Percentiles rank a stretch among this genome's conserved stretches.
Evolutionary conservation across 2,797 vertebrate species (phyloP).

Genomic region (Aythya fuligula): DNA sequence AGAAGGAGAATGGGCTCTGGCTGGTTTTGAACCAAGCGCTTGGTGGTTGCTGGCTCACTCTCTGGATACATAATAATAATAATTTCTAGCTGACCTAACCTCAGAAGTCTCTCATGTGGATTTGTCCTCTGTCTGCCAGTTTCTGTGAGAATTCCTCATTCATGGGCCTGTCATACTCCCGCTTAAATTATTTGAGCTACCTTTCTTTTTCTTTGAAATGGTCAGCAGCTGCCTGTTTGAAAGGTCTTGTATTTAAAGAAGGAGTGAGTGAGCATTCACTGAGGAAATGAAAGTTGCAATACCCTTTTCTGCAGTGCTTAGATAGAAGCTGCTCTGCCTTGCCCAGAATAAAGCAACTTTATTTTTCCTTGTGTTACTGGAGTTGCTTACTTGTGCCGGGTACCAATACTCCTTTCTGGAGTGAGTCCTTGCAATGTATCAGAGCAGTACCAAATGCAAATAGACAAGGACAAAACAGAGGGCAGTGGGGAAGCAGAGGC

Average conservation of each 20-base stretch:
- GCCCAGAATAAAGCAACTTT: neutral
- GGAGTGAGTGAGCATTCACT: rapidly evolving
- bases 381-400: neutral
- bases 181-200: neutral
- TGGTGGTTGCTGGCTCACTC: neutral
- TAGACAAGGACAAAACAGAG: neutral
- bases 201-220: neutral
- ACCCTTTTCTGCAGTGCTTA: neutral
- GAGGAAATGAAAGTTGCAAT: neutral
- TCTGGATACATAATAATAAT: neutral
- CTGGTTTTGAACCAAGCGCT: neutral
- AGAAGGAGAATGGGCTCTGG: neutral
- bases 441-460: neutral
- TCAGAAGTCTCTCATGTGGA: neutral
- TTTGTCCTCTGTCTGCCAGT: neutral
- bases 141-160: neutral
- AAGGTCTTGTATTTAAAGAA: neutral
- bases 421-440: neutral
- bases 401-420: neutral
- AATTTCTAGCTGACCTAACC: neutral
- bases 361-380: neutral
- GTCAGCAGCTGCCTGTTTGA: neutral
- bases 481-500: neutral
- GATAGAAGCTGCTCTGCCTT: neutral
- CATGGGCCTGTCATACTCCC: neutral